phyloP scores from a whole-genome alignment of 2,888 invertebrate genomes.

The Lagria hirta region DNA sequence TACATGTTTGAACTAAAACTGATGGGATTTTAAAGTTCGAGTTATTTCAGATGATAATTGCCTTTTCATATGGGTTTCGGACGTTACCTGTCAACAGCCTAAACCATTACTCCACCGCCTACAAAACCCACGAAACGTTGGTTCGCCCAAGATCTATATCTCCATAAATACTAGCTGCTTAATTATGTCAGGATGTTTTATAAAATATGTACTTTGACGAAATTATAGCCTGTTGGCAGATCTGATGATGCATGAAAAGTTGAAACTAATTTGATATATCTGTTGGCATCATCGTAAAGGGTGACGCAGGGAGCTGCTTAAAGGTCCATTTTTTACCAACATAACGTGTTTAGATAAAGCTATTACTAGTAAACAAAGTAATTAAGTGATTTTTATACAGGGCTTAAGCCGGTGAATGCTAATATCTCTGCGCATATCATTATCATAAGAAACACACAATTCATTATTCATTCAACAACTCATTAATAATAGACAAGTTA shows the following conservation, averaged over 20 bases:
- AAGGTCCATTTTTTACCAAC: slow-evolving; percentile 4
- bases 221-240: slow-evolving; percentile 26
- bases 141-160: slow-evolving; percentile 36
- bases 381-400: slow-evolving; percentile 16
- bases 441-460: slow-evolving; percentile 25
- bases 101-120: slow-evolving; percentile 21
- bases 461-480: slow-evolving; percentile 22
- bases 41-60: slow-evolving; percentile 28
- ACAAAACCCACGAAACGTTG: slow-evolving; percentile 23
- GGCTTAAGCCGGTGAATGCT: slow-evolving; percentile 19
- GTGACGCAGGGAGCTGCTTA: slow-evolving; percentile 14
- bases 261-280: slow-evolving; percentile 22
- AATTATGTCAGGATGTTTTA: slow-evolving; percentile 41
- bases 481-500: slow-evolving; percentile 26
- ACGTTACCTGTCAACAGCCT: slow-evolving; percentile 27
- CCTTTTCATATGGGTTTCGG: slow-evolving; percentile 19
- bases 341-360: slow-evolving; percentile 8
- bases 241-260: slow-evolving; percentile 23
- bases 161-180: slow-evolving; percentile 38
- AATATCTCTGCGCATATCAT: slow-evolving; percentile 27
- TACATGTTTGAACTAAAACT: slow-evolving; percentile 16
- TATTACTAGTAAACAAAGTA: slow-evolving; percentile 12
- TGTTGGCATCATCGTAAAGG: slow-evolving; percentile 17
- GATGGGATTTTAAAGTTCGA: slow-evolving; percentile 20
- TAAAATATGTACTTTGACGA: slow-evolving; percentile 29